Conservation (phyloP, 2,888 invertebrate genomes). For the Eubasilissa splendida region DNA sequence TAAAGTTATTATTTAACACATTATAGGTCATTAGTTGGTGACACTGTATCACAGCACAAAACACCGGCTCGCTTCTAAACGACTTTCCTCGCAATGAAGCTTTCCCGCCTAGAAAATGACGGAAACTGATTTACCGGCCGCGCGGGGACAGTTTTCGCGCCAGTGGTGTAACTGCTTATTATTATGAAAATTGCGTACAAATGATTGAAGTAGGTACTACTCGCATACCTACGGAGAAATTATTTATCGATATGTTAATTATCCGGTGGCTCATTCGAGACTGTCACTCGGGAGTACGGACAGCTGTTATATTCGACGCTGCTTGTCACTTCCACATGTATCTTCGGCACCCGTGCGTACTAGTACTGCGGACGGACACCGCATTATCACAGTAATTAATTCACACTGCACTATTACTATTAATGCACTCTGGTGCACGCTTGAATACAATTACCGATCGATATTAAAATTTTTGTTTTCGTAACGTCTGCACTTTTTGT, state of each 20-base stretch:
- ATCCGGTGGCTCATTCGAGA: constrained; percentile 32
- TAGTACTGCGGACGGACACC: background rate
- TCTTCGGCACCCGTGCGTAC: constrained; percentile 22
- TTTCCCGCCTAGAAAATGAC: constrained; percentile 20
- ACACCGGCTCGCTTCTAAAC: background rate
- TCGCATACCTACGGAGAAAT: constrained; percentile 31
- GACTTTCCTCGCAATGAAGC: constrained; percentile 25
- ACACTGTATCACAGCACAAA: background rate
- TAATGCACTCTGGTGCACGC: background rate
- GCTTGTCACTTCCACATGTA: constrained; percentile 7
- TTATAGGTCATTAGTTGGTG: background rate
- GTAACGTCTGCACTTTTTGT: no score
- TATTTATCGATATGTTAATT: constrained; percentile 26
- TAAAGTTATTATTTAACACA: background rate
- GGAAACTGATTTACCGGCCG: constrained; percentile 19
- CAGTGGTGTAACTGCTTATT: constrained; percentile 7
- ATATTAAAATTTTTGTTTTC: no score
- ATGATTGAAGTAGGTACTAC: background rate
- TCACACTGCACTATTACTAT: constrained; percentile 14
- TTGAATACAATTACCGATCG: constrained; percentile 1
- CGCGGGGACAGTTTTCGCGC: constrained; percentile 21
- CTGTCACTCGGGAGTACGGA: constrained; percentile 34
- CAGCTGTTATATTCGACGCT: background rate
- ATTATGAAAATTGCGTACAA: constrained; percentile 12
- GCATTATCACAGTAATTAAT: constrained; percentile 6